Conservation (phyloP, 1,140 invertebrate species). For the Bradysia coprophila region DNA sequence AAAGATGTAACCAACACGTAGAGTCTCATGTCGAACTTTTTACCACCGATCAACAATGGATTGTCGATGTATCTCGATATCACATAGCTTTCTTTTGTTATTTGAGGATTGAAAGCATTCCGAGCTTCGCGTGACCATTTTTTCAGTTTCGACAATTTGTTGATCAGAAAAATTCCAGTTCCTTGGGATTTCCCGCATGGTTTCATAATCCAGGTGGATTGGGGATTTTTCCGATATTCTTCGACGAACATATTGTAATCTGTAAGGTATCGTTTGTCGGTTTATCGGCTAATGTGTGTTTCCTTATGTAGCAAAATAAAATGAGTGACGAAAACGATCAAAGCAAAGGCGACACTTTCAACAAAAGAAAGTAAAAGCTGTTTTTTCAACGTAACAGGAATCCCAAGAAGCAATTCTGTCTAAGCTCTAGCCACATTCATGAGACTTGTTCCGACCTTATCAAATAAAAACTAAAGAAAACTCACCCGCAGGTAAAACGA, state of each 20-base stretch:
- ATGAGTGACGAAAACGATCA: no score
- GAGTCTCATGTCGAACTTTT: conserved; percentile 71
- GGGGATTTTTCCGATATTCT: conserved; percentile 78
- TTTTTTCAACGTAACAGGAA: no score
- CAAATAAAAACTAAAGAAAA: no score
- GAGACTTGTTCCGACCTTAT: no score
- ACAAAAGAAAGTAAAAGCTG: no score
- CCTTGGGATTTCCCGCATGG: conserved; percentile 85
- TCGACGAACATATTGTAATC: conserved; percentile 94
- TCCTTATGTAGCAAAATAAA: no score
- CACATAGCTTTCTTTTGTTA: conserved; percentile 72
- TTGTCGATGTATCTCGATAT: conserved; percentile 79
- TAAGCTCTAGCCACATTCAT: no score
- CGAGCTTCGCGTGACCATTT: conserved; percentile 73
- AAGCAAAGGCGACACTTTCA: no score
- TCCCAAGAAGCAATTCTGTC: no score
- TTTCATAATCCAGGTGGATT: conserved; percentile 95
- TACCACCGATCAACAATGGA: conserved; percentile 66
- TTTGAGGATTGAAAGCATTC: conserved; percentile 62
- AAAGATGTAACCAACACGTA: conserved; percentile 74
- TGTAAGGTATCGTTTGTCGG: no score
- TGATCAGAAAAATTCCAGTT: conserved; percentile 73
- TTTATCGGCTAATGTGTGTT: no score
- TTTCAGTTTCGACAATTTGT: conserved; percentile 74
- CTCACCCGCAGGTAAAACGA: conserved; percentile 73